These are phyloP conservation scores for Pangasianodon gigas DNA, from an alignment of 2,113 vertebrate species.

Conservation along the genomic window DNA sequence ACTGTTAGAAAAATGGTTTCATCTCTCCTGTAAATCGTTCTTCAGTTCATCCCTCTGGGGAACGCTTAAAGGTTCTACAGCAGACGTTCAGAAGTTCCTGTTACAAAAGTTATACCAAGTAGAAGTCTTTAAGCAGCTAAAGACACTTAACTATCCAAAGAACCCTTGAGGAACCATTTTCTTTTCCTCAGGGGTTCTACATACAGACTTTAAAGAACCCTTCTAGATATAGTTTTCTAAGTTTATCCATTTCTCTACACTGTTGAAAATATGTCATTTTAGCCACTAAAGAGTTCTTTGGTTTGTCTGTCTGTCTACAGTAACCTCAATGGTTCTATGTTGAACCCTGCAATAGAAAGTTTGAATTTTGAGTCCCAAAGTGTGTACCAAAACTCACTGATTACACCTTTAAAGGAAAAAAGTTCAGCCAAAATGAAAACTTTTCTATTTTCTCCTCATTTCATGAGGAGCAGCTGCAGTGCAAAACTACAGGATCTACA, in stretches of 20 bases:
- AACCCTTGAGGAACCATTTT: background rate
- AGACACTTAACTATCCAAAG: background rate
- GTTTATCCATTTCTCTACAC: background rate
- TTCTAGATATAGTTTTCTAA: background rate
- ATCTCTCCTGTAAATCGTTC: background rate
- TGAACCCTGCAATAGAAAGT: background rate
- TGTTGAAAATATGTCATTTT: too few species aligned
- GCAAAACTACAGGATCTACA: background rate
- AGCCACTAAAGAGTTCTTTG: too few species aligned
- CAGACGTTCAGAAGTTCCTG: background rate
- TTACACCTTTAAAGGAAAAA: background rate
- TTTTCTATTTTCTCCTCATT: background rate
- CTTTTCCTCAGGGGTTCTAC: background rate
- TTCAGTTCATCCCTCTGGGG: background rate
- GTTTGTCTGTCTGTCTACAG: too few species aligned
- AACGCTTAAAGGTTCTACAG: background rate
- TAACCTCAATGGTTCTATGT: too few species aligned
- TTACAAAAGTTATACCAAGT: background rate
- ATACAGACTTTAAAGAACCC: background rate
- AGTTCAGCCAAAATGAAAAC: too few species aligned
- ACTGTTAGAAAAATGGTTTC: background rate
- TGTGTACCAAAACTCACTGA: background rate
- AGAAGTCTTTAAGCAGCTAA: background rate
- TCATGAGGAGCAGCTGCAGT: too few species aligned
- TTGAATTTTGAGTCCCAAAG: background rate